These are phyloP conservation scores for Danio aesculapii DNA, from an alignment of 2,797 vertebrate species.

Conservation along the genomic window DNA sequence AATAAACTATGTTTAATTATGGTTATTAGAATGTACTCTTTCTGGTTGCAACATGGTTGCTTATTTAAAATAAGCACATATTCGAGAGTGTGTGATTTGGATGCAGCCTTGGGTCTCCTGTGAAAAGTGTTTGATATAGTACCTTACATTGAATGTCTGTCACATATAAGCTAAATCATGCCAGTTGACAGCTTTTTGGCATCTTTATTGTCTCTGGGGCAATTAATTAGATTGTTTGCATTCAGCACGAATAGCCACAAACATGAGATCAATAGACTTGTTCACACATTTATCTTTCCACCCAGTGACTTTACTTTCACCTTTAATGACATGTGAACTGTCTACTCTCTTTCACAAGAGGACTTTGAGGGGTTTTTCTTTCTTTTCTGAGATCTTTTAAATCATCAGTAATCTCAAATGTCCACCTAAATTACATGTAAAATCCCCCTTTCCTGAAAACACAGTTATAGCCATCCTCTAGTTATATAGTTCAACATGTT, in stretches of 20 bases:
- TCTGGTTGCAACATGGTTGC: too few species aligned
- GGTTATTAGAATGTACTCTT: too few species aligned
- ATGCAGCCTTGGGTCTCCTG: too few species aligned
- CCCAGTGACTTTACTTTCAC: not conserved
- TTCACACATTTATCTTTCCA: not conserved
- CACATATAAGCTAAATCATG: slow-evolving; percentile 1
- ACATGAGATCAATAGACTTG: slow-evolving; percentile 4
- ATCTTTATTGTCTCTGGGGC: not conserved
- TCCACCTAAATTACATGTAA: not conserved
- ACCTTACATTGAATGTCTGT: not conserved
- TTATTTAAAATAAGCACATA: too few species aligned
- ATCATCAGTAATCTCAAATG: not conserved
- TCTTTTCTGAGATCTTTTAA: not conserved
- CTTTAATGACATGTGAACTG: slow-evolving; percentile 3
- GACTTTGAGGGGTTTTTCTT: not conserved
- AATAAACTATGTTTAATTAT: too few species aligned
- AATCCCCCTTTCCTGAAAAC: not conserved
- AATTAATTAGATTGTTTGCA: slow-evolving; percentile 19
- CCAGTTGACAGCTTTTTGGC: not conserved
- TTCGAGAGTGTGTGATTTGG: too few species aligned
- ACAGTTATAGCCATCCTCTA: not conserved
- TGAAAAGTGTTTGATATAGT: not conserved
- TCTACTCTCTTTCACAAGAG: not conserved
- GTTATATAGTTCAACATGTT: not conserved
- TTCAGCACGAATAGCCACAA: not conserved